phyloP scores from a whole-genome alignment of 2,888 invertebrate species.

The Andrena trimmerana region DNA sequence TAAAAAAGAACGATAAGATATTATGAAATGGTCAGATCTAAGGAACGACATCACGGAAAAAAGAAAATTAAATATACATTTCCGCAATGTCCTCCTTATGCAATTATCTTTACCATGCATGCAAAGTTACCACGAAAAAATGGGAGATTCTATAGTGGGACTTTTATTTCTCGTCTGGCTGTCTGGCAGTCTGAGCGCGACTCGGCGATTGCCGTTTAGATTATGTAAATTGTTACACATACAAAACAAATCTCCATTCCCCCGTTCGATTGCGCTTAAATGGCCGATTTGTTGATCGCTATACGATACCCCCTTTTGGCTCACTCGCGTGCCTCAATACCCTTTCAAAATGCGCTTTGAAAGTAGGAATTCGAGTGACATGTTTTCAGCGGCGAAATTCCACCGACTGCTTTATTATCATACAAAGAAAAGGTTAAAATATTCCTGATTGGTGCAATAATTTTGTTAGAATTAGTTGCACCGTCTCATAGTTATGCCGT shows the following conservation, averaged over 20 bases:
- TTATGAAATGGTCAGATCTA: too few relatives aligned
- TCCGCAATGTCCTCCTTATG: background rate
- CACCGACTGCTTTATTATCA: conserved; percentile 1
- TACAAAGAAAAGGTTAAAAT: background rate
- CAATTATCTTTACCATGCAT: background rate
- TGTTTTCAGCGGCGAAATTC: conserved; percentile 11
- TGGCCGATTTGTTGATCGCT: conserved; percentile 59
- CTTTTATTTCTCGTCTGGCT: background rate
- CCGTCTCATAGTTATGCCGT: too few relatives aligned
- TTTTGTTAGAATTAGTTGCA: background rate
- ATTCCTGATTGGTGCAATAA: background rate
- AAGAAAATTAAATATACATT: conserved; percentile 6
- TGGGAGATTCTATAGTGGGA: background rate
- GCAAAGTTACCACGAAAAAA: background rate
- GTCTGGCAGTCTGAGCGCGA: too few relatives aligned
- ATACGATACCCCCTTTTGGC: conserved; percentile 28
- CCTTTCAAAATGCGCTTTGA: conserved; percentile 43
- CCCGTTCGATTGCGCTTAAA: conserved; percentile 36
- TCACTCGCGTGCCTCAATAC: conserved; percentile 32
- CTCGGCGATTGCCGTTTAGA: conserved; percentile 57
- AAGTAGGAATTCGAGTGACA: conserved; percentile 27
- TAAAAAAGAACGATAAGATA: background rate
- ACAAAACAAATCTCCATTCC: conserved; percentile 47
- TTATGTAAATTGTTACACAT: conserved; percentile 78
- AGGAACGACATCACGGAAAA: background rate